Evolutionary conservation across 2,888 invertebrate species (phyloP).

Genomic region (Brachyptera risi): DNA sequence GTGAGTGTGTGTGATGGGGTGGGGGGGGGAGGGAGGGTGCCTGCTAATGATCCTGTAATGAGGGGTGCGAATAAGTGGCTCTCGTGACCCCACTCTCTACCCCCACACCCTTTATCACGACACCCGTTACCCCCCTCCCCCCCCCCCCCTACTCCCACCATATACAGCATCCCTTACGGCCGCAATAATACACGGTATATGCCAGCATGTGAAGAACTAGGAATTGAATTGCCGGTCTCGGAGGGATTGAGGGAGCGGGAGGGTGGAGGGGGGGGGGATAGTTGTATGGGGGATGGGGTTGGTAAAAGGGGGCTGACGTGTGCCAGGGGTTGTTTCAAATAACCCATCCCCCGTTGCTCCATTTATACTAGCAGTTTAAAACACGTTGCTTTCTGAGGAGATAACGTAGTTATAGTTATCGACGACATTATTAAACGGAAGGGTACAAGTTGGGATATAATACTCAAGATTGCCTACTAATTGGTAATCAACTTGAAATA

Average conservation of each 20-base stretch:
- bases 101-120: slow-evolving; percentile 16
- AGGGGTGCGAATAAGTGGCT: slow-evolving; percentile 20
- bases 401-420: too few species aligned
- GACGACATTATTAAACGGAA: too few species aligned
- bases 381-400: not conserved
- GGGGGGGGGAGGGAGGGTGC: too few species aligned
- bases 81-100: slow-evolving; percentile 14
- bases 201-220: not conserved
- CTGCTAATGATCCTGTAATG: slow-evolving; percentile 20
- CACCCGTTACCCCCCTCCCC: slow-evolving; percentile 17
- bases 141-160: not conserved
- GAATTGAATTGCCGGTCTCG: slow-evolving; percentile 19
- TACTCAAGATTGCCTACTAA: too few species aligned
- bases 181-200: slow-evolving; percentile 7
- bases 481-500: too few species aligned
- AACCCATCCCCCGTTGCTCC: slow-evolving; percentile 12
- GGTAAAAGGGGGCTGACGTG: too few species aligned
- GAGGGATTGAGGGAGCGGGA: too few species aligned
- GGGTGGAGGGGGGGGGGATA: slow-evolving; percentile 1
- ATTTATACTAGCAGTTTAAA: not conserved
- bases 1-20: slow-evolving; percentile 3
- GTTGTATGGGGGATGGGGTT: not conserved
- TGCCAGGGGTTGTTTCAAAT: slow-evolving; percentile 17
- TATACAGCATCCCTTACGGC: slow-evolving; percentile 3
- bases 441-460: too few species aligned